A percentile compares a stretch with the other conserved stretches of the same genome.
phyloP scores from a whole-genome alignment of 2,113 vertebrate genomes.

The Rhynchomys soricoides region DNA sequence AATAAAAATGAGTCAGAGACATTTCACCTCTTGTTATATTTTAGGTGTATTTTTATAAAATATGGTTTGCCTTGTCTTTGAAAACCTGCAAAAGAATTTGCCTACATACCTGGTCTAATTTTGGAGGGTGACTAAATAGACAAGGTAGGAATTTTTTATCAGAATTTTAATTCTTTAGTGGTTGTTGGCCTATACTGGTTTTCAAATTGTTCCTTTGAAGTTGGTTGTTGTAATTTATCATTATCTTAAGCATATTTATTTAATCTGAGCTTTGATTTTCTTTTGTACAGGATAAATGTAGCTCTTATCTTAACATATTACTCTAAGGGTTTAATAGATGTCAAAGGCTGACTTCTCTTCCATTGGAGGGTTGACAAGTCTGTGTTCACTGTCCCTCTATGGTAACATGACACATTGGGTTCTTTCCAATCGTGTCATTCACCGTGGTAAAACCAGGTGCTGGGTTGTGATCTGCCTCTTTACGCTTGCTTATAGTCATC shows the following conservation, averaged over 20 bases:
- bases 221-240: background rate
- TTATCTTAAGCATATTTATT: conserved; percentile 1
- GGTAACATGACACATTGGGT: background rate
- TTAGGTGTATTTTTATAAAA: conserved; percentile 19
- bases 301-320: background rate
- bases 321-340: background rate
- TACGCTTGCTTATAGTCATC: background rate
- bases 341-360: background rate
- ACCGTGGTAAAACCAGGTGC: background rate
- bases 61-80: background rate
- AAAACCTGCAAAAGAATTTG: conserved; percentile 13
- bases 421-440: background rate
- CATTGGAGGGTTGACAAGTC: background rate
- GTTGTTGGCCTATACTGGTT: background rate
- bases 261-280: background rate
- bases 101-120: background rate
- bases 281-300: background rate
- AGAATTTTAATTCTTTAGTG: conserved; percentile 17
- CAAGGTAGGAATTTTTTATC: background rate
- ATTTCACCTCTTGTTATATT: background rate
- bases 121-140: background rate
- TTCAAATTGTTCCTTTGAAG: background rate
- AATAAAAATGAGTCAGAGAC: conserved; percentile 57
- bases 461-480: background rate
- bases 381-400: background rate